These are phyloP conservation scores for Dioctria linearis DNA, from an alignment of 2,888 invertebrate species.

Conservation along the genomic window DNA sequence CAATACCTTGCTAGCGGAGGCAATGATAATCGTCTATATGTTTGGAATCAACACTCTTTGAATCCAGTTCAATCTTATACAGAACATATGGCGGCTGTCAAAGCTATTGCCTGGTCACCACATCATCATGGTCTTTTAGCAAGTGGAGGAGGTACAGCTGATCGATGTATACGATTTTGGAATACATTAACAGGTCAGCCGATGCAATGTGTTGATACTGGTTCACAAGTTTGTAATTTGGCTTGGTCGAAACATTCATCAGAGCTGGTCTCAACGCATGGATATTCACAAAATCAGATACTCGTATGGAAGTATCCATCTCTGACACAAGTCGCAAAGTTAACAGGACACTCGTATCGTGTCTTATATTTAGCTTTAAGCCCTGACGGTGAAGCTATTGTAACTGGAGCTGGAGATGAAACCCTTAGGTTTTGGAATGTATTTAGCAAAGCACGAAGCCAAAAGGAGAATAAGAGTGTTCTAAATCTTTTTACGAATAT, in stretches of 20 bases:
- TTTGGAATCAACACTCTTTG: conserved; percentile 85
- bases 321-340: conserved; percentile 95
- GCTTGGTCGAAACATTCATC: conserved; percentile 99
- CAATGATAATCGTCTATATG: conserved; percentile 81
- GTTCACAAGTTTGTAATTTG: conserved; percentile 97
- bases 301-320: conserved; percentile 99
- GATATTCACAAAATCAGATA: conserved; percentile 99
- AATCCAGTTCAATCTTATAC: conserved; percentile 96
- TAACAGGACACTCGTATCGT: conserved; percentile 96
- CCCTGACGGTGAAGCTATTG: conserved; percentile 98
- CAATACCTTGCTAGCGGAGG: conserved; percentile 98
- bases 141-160: conserved; percentile 99
- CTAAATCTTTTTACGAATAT: conserved; percentile 93
- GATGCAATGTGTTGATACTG: conserved; percentile 98
- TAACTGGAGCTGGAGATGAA: conserved; percentile 98
- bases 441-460: conserved; percentile 96
- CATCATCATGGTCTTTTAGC: conserved; percentile 98
- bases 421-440: conserved; percentile 99
- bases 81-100: conserved; percentile 96
- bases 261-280: conserved; percentile 97
- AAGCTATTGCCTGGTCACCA: conserved; percentile 99
- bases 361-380: conserved; percentile 97
- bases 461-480: conserved; percentile 94
- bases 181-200: conserved; percentile 98
- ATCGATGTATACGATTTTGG: conserved; percentile 97